Evolutionary conservation across 2,888 invertebrate genomes (phyloP).

Genomic region (Amphipoea lucens): DNA sequence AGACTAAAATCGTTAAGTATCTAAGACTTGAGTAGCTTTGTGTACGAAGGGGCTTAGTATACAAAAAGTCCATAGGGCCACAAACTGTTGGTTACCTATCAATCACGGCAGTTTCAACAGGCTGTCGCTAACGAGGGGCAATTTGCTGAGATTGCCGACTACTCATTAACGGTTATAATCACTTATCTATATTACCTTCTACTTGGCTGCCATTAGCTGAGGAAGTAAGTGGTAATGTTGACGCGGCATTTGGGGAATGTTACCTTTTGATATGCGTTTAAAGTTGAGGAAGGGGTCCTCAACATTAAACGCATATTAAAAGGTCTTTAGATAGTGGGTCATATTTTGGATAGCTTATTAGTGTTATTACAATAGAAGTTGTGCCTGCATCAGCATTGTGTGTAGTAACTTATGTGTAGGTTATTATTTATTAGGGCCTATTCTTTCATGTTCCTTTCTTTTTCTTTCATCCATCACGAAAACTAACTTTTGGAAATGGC

Average conservation of each 20-base stretch:
- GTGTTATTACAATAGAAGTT: neutral
- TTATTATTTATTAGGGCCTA: neutral
- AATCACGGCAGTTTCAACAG: slow-evolving; percentile 26
- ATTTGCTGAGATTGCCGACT: slow-evolving; percentile 56
- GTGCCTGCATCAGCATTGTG: neutral
- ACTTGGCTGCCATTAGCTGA: slow-evolving; percentile 35
- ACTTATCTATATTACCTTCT: slow-evolving; percentile 55
- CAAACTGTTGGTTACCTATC: slow-evolving; percentile 18
- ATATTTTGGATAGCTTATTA: neutral
- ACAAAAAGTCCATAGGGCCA: neutral
- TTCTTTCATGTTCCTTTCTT: neutral
- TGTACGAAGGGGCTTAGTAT: too few relatives aligned
- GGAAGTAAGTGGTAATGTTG: slow-evolving; percentile 1
- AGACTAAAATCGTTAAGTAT: too few relatives aligned
- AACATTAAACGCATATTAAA: too few relatives aligned
- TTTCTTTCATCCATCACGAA: neutral
- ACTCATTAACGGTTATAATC: slow-evolving; percentile 61
- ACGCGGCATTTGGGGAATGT: slow-evolving; percentile 1
- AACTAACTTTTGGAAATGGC: too few relatives aligned
- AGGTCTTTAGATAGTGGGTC: neutral
- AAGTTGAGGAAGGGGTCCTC: neutral
- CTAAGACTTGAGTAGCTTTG: too few relatives aligned
- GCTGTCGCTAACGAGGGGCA: slow-evolving; percentile 65
- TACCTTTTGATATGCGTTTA: neutral
- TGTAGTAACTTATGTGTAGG: neutral